Conservation (phyloP, 2,113 vertebrate genomes). For the Enhydra lutris region DNA sequence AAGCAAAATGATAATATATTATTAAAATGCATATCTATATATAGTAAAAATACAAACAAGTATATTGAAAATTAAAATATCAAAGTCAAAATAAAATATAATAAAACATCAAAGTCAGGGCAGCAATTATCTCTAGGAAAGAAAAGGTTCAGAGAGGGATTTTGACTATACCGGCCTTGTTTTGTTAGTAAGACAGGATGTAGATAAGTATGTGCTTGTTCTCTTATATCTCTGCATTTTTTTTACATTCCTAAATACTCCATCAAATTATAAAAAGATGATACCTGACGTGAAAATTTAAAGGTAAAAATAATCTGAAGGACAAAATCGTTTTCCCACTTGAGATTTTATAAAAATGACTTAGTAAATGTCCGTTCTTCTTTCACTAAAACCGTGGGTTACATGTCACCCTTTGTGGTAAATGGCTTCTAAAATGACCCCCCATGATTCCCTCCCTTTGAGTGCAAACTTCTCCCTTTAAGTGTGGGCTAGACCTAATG, state of each 20-base stretch:
- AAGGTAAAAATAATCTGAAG: not conserved
- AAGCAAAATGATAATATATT: not conserved
- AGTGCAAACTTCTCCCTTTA: not conserved
- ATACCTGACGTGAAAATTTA: not conserved
- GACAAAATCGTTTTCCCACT: not conserved
- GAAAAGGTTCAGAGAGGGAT: not conserved
- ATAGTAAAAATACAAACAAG: not conserved
- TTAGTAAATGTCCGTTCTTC: not conserved
- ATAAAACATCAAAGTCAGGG: not conserved
- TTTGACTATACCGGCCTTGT: not conserved
- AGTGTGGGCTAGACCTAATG: not conserved
- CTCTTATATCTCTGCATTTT: not conserved
- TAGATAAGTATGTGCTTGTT: not conserved
- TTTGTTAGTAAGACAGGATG: not conserved
- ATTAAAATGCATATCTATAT: not conserved
- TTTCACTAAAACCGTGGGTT: not conserved
- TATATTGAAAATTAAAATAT: not conserved
- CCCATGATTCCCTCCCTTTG: not conserved
- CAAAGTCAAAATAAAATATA: not conserved
- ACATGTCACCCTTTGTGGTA: not conserved
- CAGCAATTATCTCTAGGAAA: not conserved
- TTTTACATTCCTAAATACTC: not conserved
- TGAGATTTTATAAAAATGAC: not conserved
- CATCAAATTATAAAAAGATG: not conserved
- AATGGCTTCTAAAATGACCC: not conserved